phyloP scores from a whole-genome alignment of 2,797 vertebrate genomes.

The Phalanger gymnotis region DNA sequence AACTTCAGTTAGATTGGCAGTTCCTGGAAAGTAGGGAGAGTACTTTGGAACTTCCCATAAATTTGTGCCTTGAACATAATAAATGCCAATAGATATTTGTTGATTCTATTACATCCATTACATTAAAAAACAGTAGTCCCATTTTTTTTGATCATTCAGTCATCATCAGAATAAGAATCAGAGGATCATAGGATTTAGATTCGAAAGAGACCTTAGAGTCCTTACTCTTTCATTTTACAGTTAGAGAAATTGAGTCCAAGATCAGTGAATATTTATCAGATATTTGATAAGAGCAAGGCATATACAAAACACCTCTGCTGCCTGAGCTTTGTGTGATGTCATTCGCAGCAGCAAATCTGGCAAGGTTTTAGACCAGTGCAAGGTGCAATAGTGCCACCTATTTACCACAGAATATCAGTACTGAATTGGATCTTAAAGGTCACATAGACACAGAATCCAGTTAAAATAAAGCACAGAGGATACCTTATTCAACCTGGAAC shows the following conservation, averaged over 20 bases:
- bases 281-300: background rate
- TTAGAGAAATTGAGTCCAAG: background rate
- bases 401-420: background rate
- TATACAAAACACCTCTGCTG: background rate
- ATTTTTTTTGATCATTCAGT: background rate
- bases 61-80: background rate
- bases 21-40: background rate
- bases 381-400: background rate
- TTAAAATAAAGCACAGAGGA: background rate
- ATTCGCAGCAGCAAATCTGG: background rate
- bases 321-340: background rate
- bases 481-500: background rate
- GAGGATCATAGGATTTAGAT: background rate
- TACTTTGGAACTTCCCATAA: conserved; percentile 3
- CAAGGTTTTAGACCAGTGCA: background rate
- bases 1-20: background rate
- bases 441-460: background rate
- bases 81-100: background rate
- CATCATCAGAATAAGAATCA: background rate
- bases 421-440: background rate
- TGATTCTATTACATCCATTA: background rate
- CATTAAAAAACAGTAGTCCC: background rate
- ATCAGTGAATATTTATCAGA: background rate
- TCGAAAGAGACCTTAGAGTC: background rate
- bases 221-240: background rate